Evolutionary conservation across 2,888 invertebrate species (phyloP), one percentile per base, ranked within the genome.

Genomic region (Meghimatium bilineatum): DNA sequence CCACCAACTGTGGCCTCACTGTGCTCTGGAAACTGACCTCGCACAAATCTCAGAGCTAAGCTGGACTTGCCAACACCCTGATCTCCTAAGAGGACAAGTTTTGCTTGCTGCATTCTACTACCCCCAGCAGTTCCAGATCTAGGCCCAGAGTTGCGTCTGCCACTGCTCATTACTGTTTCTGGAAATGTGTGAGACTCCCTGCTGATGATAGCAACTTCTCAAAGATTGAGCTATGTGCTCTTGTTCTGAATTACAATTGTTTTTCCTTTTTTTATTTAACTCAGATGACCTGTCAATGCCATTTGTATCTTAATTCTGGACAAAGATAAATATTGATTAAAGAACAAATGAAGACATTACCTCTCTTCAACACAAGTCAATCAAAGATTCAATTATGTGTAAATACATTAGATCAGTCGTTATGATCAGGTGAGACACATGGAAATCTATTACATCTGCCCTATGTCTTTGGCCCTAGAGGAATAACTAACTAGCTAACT

Each of bases 51-150:
- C 92, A 99, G 95, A 89, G 99, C 99, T 93, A 99, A 95, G 94
- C 99, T 99, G 82, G 99, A 99, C 95, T 99, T 99, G 89, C 99
- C 99, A 99, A 99, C 99, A 79, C 99, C 99, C 88, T 99, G 99
- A 95, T 99, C 99, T 74, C 99, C 99, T 89, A 99, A 95, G 90
- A 99, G 95, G 90, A 99, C 99, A 95, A 99, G 95, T 95, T 99
- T 99, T 95, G 99, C 99, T 95, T 99, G 99, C 95, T 98, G 85
- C 97, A 97, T 87, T 97, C 96, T 90, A 3, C 49, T 69, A 34
- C 63, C 72, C 1, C 67, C 79, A 72, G 71, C 71, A 26, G 76
- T 34, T 14, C 80, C 79, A 5, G 52, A 20, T 32, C 77, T 72
- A 23, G 75, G 74, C 5, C 75, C 75, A 17, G 69, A 60, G 44